Conservation (phyloP, 2,888 invertebrate species). For the Aethes cnicana region DNA sequence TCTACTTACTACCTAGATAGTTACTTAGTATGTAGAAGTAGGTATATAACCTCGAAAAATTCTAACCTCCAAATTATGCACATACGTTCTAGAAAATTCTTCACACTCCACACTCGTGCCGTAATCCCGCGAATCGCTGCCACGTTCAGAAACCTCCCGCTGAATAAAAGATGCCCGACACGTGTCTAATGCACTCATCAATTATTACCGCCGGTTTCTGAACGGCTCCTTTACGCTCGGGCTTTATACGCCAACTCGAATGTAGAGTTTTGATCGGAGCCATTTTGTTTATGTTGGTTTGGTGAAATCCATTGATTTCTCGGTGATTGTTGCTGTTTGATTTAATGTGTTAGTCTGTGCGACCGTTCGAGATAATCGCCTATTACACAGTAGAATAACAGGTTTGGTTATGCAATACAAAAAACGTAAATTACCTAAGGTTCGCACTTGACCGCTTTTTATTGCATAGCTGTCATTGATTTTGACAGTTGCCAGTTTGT, state of each 20-base stretch:
- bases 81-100: conserved; percentile 32
- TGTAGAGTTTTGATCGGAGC: conserved; percentile 25
- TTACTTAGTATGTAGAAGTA: too few relatives aligned
- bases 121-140: conserved; percentile 27
- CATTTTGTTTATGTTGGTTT: conserved; percentile 26
- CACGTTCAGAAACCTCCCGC: conserved; percentile 32
- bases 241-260: conserved; percentile 18
- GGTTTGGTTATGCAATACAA: too few relatives aligned
- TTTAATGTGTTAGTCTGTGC: not conserved
- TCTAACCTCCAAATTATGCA: conserved; percentile 5
- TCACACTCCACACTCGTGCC: conserved; percentile 25
- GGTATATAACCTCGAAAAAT: not conserved
- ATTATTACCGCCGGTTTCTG: conserved; percentile 58
- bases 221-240: conserved; percentile 30
- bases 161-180: conserved; percentile 75
- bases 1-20: too few relatives aligned
- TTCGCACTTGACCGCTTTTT: too few relatives aligned
- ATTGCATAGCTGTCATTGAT: too few relatives aligned
- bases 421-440: too few relatives aligned
- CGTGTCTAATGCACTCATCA: conserved; percentile 80
- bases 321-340: not conserved
- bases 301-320: conserved; percentile 11
- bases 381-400: too few relatives aligned
- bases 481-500: too few relatives aligned
- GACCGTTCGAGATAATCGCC: too few relatives aligned